Conservation (phyloP, 2,888 invertebrate genomes). For the Mactromeris polynyma region DNA sequence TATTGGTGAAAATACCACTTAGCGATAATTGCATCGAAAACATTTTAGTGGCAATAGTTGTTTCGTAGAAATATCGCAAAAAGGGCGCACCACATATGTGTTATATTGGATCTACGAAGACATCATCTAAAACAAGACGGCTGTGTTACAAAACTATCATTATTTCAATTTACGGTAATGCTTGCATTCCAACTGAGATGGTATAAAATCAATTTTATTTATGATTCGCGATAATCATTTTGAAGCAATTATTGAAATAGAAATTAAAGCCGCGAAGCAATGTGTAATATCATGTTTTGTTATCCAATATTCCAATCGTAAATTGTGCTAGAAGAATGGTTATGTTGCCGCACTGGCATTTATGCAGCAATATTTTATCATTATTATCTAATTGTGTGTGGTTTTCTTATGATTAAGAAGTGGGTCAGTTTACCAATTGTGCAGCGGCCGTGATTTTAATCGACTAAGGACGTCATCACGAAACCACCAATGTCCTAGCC, state of each 20-base stretch:
- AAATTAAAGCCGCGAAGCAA: neutral
- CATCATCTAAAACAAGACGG: neutral
- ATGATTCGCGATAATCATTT: neutral
- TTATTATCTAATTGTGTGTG: neutral
- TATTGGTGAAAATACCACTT: slow-evolving; percentile 31
- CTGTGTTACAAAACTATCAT: slow-evolving; percentile 22
- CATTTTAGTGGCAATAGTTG: slow-evolving; percentile 16
- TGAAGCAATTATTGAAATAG: neutral
- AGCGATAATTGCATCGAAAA: slow-evolving; percentile 41
- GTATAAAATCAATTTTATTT: slow-evolving; percentile 26
- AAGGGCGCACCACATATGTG: neutral
- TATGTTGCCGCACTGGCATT: neutral
- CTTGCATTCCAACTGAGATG: slow-evolving; percentile 15
- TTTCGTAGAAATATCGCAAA: slow-evolving; percentile 7
- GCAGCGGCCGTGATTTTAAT: no score
- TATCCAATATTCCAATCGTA: neutral
- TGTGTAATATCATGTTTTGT: neutral
- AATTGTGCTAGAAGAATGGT: neutral
- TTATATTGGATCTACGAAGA: neutral
- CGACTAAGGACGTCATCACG: no score
- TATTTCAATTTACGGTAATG: slow-evolving; percentile 38
- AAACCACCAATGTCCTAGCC: no score
- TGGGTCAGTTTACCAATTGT: no score
- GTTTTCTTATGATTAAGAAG: no score
- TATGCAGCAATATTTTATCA: neutral